phyloP scores from a whole-genome alignment of 2,113 vertebrate genomes.

The Urocitellus parryii region DNA sequence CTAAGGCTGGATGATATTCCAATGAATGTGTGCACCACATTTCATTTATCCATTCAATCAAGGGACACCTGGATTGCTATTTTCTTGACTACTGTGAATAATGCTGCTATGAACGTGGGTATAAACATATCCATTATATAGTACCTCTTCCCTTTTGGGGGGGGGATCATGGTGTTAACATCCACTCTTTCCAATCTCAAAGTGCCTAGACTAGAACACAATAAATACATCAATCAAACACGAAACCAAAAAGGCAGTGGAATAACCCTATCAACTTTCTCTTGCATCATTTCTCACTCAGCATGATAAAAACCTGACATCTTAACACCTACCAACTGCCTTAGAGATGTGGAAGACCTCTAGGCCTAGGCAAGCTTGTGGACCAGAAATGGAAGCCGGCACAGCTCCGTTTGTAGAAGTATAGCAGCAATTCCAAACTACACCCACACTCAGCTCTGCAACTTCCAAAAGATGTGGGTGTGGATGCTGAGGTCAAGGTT shows the following conservation, averaged over 20 bases:
- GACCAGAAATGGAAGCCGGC: conserved; percentile 61
- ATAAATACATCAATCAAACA: not conserved
- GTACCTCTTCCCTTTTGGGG: not conserved
- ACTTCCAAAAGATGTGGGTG: too few species aligned
- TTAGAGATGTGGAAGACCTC: not conserved
- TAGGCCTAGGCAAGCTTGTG: not conserved
- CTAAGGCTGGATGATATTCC: not conserved
- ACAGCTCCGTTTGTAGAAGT: not conserved
- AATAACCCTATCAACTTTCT: not conserved
- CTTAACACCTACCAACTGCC: not conserved
- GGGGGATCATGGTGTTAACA: not conserved
- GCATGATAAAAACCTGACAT: not conserved
- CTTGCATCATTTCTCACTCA: not conserved
- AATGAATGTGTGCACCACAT: accelerated
- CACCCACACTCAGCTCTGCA: not conserved
- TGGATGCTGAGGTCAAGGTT: not conserved
- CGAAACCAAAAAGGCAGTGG: not conserved
- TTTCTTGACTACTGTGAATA: not conserved
- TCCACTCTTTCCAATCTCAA: not conserved
- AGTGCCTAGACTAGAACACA: not conserved
- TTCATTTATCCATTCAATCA: not conserved
- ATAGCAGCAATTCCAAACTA: not conserved
- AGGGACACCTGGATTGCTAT: too few species aligned
- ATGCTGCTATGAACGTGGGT: not conserved
- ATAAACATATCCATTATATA: not conserved